Conservation (phyloP, 2,888 invertebrate genomes). For the Thymelicus lineola region DNA sequence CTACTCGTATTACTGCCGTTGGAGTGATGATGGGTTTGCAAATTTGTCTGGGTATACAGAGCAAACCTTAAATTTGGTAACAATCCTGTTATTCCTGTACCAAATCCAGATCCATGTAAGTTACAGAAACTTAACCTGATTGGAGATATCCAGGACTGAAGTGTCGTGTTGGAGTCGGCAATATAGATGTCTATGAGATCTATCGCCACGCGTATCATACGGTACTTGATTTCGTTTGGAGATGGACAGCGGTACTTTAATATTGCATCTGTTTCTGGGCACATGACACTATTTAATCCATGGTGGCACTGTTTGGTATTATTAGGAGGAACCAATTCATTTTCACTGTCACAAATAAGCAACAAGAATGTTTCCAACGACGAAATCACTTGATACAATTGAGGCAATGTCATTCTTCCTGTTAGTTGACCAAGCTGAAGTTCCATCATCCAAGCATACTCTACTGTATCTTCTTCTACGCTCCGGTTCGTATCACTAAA, state of each 20-base stretch:
- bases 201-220: constrained; percentile 94
- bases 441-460: constrained; percentile 99
- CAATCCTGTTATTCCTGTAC: constrained; percentile 94
- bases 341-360: constrained; percentile 94
- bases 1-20: constrained; percentile 75
- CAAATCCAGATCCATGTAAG: constrained; percentile 96
- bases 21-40: constrained; percentile 84
- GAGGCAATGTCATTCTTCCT: constrained; percentile 95
- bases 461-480: constrained; percentile 96
- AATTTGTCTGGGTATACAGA: constrained; percentile 88
- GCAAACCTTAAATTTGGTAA: constrained; percentile 89
- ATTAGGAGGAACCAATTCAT: constrained; percentile 93
- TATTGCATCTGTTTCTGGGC: constrained; percentile 88
- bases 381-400: constrained; percentile 93
- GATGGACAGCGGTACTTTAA: constrained; percentile 91
- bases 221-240: constrained; percentile 95
- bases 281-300: constrained; percentile 88
- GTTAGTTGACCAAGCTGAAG: constrained; percentile 96
- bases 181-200: constrained; percentile 96
- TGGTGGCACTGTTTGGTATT: constrained; percentile 92
- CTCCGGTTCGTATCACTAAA: constrained; percentile 96
- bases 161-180: constrained; percentile 94
- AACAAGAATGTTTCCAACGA: constrained; percentile 95
- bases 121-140: constrained; percentile 96
- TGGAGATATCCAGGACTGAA: constrained; percentile 95